Percentiles rank a stretch among this genome's conserved stretches.
Conservation (phyloP, 2,888 invertebrate species). For the Sabatieria punctata region DNA sequence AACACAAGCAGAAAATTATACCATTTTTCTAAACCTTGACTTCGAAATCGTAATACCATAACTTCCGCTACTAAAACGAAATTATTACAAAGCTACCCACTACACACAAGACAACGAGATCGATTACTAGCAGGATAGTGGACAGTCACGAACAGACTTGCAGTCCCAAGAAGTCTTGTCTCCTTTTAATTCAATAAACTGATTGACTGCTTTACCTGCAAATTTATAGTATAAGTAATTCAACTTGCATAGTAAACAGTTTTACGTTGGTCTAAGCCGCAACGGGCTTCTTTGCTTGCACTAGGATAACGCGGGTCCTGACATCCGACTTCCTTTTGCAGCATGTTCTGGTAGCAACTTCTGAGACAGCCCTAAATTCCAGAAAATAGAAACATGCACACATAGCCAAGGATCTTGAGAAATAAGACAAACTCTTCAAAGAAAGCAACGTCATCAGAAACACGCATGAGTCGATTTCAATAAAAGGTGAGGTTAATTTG, state of each 20-base stretch:
- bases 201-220: conserved; percentile 9
- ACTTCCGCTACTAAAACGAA: not conserved
- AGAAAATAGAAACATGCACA: no score
- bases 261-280: conserved; percentile 5
- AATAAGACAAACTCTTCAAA: no score
- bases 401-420: no score
- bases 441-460: no score
- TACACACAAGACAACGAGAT: no score
- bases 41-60: not conserved
- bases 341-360: conserved; percentile 9
- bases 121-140: conserved; percentile 3
- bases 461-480: no score
- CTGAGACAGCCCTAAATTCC: conserved; percentile 9
- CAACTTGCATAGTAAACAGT: no score
- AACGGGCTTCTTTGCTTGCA: not conserved
- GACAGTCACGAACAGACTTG: conserved; percentile 10
- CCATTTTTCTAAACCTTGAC: not conserved
- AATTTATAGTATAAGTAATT: not conserved
- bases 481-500: no score
- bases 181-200: conserved; percentile 2
- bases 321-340: conserved; percentile 3
- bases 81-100: no score
- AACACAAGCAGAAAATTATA: no score
- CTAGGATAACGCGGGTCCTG: conserved; percentile 7
- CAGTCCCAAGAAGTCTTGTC: conserved; percentile 10